Evolutionary conservation across 30 jellyfish, hydroid and myxozoan genomes (phyloP).

Genomic region (Hydra vulgaris): DNA sequence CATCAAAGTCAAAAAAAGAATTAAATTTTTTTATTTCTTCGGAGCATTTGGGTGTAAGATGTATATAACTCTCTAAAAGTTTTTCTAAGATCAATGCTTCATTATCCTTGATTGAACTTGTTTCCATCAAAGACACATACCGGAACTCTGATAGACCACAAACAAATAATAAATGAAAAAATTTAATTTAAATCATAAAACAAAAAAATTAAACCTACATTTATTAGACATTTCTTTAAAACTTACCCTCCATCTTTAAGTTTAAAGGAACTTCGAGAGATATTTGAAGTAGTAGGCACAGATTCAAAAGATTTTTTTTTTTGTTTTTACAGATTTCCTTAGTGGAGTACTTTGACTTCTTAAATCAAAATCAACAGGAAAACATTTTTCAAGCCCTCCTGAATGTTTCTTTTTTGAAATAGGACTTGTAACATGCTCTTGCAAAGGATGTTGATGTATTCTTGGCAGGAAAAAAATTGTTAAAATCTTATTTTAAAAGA

Average conservation of each 20-base stretch:
- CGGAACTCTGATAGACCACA: not conserved
- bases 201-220: not conserved
- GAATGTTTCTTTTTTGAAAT: not conserved
- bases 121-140: not conserved
- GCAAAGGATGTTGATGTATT: not conserved
- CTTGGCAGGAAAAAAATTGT: not conserved
- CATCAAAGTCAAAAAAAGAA: not conserved
- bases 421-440: not conserved
- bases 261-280: not conserved
- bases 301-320: not conserved
- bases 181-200: not conserved
- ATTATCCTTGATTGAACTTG: not conserved
- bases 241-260: not conserved
- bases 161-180: not conserved
- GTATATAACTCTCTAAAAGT: not conserved
- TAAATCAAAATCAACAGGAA: not conserved
- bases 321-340: not conserved
- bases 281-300: not conserved
- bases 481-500: not conserved
- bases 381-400: not conserved
- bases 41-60: not conserved
- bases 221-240: not conserved
- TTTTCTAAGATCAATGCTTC: not conserved
- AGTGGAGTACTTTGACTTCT: not conserved
- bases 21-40: not conserved